phyloP scores from a whole-genome alignment of 2,888 invertebrate genomes.

The Endomychus coccineus region DNA sequence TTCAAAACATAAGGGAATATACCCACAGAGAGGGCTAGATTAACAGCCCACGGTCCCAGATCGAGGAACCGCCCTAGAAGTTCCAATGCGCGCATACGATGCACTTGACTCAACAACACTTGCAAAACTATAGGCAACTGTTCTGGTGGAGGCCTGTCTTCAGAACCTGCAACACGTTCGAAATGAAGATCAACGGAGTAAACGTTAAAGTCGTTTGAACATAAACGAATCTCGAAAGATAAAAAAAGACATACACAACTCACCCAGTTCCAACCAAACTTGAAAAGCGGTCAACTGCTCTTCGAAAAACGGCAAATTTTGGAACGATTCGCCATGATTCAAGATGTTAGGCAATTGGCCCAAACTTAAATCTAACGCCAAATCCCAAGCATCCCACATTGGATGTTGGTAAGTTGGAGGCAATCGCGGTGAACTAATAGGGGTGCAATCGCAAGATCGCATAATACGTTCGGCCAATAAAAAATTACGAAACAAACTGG shows the following conservation, averaged over 20 bases:
- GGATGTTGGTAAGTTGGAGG: conserved; percentile 86
- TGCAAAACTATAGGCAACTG: conserved; percentile 96
- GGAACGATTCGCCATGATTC: conserved; percentile 53
- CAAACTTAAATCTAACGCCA: conserved; percentile 89
- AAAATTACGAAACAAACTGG: conserved; percentile 95
- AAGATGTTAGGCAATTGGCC: conserved; percentile 79
- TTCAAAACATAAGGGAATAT: conserved; percentile 99
- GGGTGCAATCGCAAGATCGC: conserved; percentile 93
- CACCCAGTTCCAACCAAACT: conserved; percentile 81
- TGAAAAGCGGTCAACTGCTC: conserved; percentile 97
- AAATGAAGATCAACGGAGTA: background rate
- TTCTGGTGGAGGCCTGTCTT: conserved; percentile 79
- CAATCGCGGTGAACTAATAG: conserved; percentile 85
- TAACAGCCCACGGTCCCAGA: conserved; percentile 93
- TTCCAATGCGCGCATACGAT: conserved; percentile 90
- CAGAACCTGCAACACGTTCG: conserved; percentile 44
- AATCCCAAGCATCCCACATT: conserved; percentile 98
- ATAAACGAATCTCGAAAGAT: too few species aligned
- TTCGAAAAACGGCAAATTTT: conserved; percentile 89
- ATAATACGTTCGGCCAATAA: conserved; percentile 93
- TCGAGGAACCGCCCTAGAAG: conserved; percentile 90
- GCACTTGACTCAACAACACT: conserved; percentile 68
- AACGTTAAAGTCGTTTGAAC: too few species aligned
- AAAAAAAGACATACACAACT: too few species aligned
- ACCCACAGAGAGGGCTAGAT: conserved; percentile 91